Conservation (phyloP, 2,888 invertebrate genomes). For the Thera britannica region DNA sequence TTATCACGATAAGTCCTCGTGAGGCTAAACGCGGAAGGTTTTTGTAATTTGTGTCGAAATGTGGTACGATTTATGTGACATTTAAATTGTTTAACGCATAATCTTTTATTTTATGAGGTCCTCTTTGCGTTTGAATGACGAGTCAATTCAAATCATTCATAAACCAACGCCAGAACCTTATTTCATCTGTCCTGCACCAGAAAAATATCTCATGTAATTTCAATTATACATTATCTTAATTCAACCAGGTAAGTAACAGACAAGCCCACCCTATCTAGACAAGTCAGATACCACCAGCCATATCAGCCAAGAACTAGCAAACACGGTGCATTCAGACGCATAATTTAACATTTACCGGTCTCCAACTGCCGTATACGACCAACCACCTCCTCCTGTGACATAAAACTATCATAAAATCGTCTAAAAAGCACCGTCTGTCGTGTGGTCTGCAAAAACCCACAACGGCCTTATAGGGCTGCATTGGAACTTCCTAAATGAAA, state of each 20-base stretch:
- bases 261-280: background rate
- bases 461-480: constrained; percentile 38
- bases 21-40: constrained; percentile 12
- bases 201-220: too few species aligned
- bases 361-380: constrained; percentile 9
- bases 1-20: constrained; percentile 14
- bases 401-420: constrained; percentile 16
- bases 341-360: constrained; percentile 11
- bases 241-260: background rate
- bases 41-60: background rate
- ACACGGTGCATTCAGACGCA: constrained; percentile 12
- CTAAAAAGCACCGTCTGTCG: constrained; percentile 19
- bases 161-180: too few species aligned
- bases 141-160: too few species aligned
- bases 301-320: background rate
- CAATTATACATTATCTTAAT: too few species aligned
- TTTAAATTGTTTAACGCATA: too few species aligned
- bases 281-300: background rate
- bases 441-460: constrained; percentile 19
- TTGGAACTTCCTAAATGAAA: constrained; percentile 48
- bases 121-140: too few species aligned
- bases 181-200: too few species aligned
- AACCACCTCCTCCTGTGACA: constrained; percentile 17
- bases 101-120: too few species aligned
- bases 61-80: too few species aligned